Evolutionary conservation across 2,888 invertebrate species (phyloP), one percentile per base, ranked within the genome.

Genomic region (Kuschelorhynchus macadamiae): DNA sequence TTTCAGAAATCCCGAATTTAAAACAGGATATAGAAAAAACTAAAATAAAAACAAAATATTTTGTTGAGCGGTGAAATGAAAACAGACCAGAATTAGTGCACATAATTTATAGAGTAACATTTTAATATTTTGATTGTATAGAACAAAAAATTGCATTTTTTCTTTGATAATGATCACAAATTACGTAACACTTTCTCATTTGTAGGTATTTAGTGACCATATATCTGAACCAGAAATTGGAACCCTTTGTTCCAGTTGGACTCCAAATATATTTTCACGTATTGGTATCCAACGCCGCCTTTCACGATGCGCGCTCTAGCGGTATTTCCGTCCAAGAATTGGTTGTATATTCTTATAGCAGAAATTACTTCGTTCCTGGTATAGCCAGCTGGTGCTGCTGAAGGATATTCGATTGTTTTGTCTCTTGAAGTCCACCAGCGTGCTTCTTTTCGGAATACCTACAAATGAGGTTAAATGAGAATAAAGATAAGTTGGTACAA

Each of bases 281-380:
- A 79, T 21, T 75, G 75, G 42, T 76, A 75, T 20, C 81, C 81
- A 21, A 81, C 72, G 1, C 82, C 82, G 1, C 81, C 81, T 9
- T 72, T 59, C 17, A 75, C 17, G n/a, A 82, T 71, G 11, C 62
- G 47, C 8, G 81, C 81, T 61, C 75, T 77, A 5, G 82, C 79
- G 44, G 80, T 77, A 42, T 75, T 73, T 21, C 79, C 79, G 62
- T 80, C 79, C 49, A 79, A 76, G 53, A 77, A 76, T 60, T 78
- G 72, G 66, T 82, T 82, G 71, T 76, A 80, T 50, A 80, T 74
- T 70, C 80, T 75, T 16, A 82, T 74, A 0, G 80, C 80, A 1
- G 77, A 76, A 50, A 82, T 82, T 0, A 75, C 78, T 63, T 80
- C 80, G 62, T 81, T 79, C 32, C 78, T 65, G n/a, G 74, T 71